Evolutionary conservation across 92 coral and sea anemone species (phyloP).

Genomic region (Palythoa grandis): DNA sequence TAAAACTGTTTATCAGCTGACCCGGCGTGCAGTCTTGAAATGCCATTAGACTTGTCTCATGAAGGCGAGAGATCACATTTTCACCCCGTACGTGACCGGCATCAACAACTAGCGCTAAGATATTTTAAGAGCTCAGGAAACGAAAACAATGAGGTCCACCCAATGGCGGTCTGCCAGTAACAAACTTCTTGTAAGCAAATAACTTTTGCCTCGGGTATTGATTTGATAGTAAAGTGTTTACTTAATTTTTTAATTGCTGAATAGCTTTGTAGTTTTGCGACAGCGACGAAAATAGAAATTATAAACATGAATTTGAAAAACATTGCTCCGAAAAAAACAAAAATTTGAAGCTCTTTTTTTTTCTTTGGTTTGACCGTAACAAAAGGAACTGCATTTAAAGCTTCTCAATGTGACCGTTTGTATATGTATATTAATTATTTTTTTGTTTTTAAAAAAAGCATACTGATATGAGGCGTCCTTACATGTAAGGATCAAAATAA

Average conservation of each 20-base stretch:
- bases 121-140: slow-evolving; percentile 2
- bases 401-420: too few species aligned
- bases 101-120: neutral
- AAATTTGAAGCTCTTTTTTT: too few species aligned
- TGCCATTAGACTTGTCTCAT: neutral
- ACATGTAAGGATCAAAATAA: too few species aligned
- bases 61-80: neutral
- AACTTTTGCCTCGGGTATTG: neutral
- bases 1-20: neutral
- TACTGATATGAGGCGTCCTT: too few species aligned
- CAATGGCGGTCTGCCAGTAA: neutral
- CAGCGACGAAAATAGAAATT: neutral
- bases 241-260: neutral
- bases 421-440: too few species aligned
- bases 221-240: neutral
- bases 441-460: too few species aligned
- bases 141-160: neutral
- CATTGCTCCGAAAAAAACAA: too few species aligned
- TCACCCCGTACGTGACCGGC: slow-evolving; percentile 4
- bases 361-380: too few species aligned
- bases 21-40: neutral
- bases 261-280: neutral
- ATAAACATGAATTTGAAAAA: too few species aligned
- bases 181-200: neutral
- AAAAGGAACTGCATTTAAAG: too few species aligned